These are phyloP conservation scores for Megalurothrips usitatus DNA, from an alignment of 2,888 invertebrate species.

Conservation along the genomic window DNA sequence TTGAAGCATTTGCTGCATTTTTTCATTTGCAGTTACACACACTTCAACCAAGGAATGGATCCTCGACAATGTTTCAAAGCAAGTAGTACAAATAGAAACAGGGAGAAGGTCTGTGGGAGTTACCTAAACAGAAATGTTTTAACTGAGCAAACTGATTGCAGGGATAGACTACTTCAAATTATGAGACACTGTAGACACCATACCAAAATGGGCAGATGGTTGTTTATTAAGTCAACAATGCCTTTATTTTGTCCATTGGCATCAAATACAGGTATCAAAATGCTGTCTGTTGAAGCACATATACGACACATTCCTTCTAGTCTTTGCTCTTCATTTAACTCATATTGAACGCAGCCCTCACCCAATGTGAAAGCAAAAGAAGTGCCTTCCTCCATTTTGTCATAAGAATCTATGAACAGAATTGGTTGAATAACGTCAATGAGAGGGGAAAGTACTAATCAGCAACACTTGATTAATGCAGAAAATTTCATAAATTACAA, in stretches of 20 bases:
- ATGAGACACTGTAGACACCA: not conserved
- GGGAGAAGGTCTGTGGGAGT: not conserved
- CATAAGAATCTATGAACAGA: not conserved
- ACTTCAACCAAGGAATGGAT: not conserved
- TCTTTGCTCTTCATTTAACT: not conserved
- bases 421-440: too few relatives aligned
- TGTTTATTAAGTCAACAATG: not conserved
- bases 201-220: not conserved
- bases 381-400: not conserved
- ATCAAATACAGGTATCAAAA: conserved; percentile 4
- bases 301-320: not conserved
- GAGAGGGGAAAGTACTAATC: too few relatives aligned
- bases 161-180: not conserved
- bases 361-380: not conserved
- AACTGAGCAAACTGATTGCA: not conserved
- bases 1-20: conserved; percentile 13
- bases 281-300: not conserved
- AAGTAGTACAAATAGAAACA: not conserved
- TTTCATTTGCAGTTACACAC: not conserved
- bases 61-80: not conserved
- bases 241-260: not conserved
- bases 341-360: not conserved
- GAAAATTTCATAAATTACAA: too few relatives aligned
- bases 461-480: too few relatives aligned
- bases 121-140: not conserved